Evolutionary conservation across 2,888 invertebrate genomes (phyloP).

Genomic region (Cephus sareptanus): DNA sequence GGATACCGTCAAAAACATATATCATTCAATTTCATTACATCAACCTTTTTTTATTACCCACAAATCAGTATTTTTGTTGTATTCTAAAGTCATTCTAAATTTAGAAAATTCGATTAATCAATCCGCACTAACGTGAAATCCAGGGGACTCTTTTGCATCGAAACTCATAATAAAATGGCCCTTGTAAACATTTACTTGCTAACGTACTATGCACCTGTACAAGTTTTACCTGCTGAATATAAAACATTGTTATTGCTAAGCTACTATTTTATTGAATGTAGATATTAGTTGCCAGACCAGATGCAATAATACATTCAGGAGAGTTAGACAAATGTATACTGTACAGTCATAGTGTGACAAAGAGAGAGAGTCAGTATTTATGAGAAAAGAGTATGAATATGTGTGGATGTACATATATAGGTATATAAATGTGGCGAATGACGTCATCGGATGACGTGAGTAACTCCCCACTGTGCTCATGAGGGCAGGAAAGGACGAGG

Average conservation of each 20-base stretch:
- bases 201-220: background rate
- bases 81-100: too few species aligned
- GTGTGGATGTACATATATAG: conserved; percentile 22
- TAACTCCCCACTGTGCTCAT: conserved; percentile 30
- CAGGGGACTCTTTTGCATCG: background rate
- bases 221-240: background rate
- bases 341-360: background rate
- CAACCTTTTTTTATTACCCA: background rate
- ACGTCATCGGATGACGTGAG: conserved; percentile 55
- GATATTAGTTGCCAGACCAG: background rate
- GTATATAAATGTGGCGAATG: conserved; percentile 34
- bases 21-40: background rate
- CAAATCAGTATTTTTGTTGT: background rate
- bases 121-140: background rate
- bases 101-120: background rate
- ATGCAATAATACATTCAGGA: background rate
- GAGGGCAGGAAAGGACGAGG: conserved; percentile 6
- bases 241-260: background rate
- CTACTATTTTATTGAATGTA: background rate
- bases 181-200: background rate
- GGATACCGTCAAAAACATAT: background rate
- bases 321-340: background rate
- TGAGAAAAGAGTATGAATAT: conserved; percentile 3
- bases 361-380: conserved; percentile 13
- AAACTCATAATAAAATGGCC: background rate